These are phyloP conservation scores for Coptodon bakossiorum DNA, from an alignment of 2,113 vertebrate genomes.

Conservation along the genomic window DNA sequence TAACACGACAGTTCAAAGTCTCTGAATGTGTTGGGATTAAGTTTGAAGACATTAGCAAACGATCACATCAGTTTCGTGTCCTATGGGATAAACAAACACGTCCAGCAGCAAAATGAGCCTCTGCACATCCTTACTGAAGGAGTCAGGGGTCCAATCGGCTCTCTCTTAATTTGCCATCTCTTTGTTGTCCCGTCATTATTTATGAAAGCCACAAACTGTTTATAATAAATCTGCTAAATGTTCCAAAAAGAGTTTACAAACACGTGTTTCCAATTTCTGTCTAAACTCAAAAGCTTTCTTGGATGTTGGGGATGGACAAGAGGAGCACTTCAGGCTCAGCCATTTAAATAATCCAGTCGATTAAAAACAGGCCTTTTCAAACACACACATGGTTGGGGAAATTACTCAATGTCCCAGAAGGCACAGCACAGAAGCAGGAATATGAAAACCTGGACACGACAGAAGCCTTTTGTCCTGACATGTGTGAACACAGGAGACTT, in stretches of 20 bases:
- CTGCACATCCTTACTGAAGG: background rate
- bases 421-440: background rate
- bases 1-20: accelerated
- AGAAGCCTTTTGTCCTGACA: background rate
- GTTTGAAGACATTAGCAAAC: background rate
- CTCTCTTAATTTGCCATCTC: background rate
- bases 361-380: background rate
- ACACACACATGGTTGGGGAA: background rate
- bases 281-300: background rate
- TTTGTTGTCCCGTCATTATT: background rate
- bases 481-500: background rate
- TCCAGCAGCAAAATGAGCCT: background rate
- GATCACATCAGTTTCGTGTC: accelerated
- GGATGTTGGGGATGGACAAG: background rate
- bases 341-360: background rate
- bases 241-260: background rate
- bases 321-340: background rate
- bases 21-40: accelerated
- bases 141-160: accelerated
- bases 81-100: background rate
- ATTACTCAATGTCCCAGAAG: background rate
- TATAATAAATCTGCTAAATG: background rate
- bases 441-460: background rate
- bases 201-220: background rate
- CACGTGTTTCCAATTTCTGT: background rate